Base-by-base conservation (phyloP, 1,140 invertebrate species). In the Mizuhopecten yessoensis region DNA sequence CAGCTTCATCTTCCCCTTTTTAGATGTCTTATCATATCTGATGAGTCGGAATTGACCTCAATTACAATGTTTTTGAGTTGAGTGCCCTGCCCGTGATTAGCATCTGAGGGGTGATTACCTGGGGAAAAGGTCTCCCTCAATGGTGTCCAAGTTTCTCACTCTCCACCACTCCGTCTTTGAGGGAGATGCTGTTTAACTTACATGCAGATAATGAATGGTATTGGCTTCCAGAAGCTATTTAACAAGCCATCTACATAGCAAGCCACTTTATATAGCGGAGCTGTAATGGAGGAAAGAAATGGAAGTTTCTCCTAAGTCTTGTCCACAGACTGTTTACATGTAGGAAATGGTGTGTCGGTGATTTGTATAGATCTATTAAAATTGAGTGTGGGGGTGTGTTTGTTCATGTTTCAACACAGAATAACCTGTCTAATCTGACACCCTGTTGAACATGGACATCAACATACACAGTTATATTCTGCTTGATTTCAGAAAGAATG, bases 71-170 rank as follows among this genome's bases (percentile, higher is more conserved):
- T 75, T 75, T 75, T 75, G 57, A 75, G 57, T 75, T 75, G 57
- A 75, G 57, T 75, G 57, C 57, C 57, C 57, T 75, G 23, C 57
- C n/a, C 57, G 5, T 75, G 57, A 75, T 75, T 75, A 75, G 57
- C 57, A 75, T 75, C 57, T 75, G 5, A 29, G 17, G 57, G 57
- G 57, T 75, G 57, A 75, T 75, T 75, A 75, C 57, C 57, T 75
- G 57, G 17, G n/a, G 57, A 75, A 75, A 75, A 29, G 57, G 23
- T 29, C 5, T 75, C 57, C 23, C 11, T 29, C 57, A n/a, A 9
- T 75, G 57, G 57, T 75, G 57, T 75, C 57, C 57, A 75, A 75
- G 23, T n/a, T 75, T 75, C 57, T 75, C 57, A 75, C 57, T 75
- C n/a, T 75, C n/a, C 57, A 29, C 5, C 57, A 7, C 23, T n/a